phyloP scores from a whole-genome alignment of 2,113 vertebrate species.

The Chaetorhynchus papuensis region DNA sequence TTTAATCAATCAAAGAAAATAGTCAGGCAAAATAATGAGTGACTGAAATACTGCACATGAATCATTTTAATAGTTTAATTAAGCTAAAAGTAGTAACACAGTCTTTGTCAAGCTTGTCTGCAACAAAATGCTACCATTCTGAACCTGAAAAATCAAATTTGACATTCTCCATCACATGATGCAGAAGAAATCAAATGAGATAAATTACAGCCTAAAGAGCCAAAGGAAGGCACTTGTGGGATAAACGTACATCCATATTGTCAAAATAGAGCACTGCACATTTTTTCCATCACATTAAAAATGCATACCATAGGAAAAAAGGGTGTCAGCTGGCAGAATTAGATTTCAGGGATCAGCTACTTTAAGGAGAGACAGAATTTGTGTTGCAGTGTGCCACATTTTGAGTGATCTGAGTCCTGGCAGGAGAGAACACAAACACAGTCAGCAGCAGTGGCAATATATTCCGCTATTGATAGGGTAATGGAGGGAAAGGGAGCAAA shows the following conservation, averaged over 20 bases:
- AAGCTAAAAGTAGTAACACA: background rate
- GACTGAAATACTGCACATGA: background rate
- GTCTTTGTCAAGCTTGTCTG: background rate
- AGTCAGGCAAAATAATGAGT: background rate
- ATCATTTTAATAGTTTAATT: background rate
- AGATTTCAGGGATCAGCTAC: background rate
- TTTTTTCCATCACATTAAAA: background rate
- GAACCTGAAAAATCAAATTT: background rate
- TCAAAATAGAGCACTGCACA: background rate
- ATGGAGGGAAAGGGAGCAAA: background rate
- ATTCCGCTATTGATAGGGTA: background rate
- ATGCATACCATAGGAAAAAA: background rate
- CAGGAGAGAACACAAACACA: background rate
- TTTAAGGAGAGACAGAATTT: background rate
- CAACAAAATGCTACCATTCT: background rate
- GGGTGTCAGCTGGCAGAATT: background rate
- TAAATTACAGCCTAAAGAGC: background rate
- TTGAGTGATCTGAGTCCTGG: background rate
- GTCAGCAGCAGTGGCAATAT: background rate
- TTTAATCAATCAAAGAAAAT: conserved; percentile 23
- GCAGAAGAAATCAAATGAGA: background rate
- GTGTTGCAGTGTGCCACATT: background rate
- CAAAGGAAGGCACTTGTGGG: background rate
- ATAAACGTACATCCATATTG: background rate
- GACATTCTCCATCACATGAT: background rate